Conservation (phyloP, 2,797 vertebrate genomes). For the Alfaro cultratus region DNA sequence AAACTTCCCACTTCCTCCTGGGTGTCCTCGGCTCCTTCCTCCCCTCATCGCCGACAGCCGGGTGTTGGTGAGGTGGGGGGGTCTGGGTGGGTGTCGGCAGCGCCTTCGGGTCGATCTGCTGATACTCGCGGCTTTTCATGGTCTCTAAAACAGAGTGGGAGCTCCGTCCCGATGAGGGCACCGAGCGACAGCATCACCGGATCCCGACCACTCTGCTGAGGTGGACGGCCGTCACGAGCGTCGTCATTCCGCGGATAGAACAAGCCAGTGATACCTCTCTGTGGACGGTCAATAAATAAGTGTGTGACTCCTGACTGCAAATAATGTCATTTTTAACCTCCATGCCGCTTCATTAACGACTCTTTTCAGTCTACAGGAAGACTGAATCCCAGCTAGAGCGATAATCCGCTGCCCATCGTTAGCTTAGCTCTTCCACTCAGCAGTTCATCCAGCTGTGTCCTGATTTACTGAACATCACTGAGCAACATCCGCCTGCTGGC, state of each 20-base stretch:
- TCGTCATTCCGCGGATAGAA: constrained; percentile 27
- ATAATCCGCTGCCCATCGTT: background rate
- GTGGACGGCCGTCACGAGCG: constrained; percentile 16
- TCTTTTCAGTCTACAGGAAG: background rate
- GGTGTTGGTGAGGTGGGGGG: constrained; percentile 56
- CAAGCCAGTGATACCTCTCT: background rate
- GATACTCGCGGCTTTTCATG: constrained; percentile 95
- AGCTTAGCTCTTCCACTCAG: background rate
- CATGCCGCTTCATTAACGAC: constrained; percentile 11
- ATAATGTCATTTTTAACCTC: background rate
- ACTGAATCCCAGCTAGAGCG: background rate
- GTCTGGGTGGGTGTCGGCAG: constrained; percentile 62
- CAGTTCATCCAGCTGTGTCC: background rate
- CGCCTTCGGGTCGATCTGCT: constrained; percentile 89
- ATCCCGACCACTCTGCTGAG: background rate
- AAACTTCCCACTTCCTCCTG: constrained; percentile 90
- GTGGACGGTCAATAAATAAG: background rate
- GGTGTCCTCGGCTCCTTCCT: constrained; percentile 50
- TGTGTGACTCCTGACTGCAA: background rate
- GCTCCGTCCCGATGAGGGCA: constrained; percentile 41
- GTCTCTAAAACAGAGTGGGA: constrained; percentile 1
- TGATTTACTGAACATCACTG: background rate
- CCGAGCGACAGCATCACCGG: constrained; percentile 50
- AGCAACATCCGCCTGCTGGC: constrained; percentile 31
- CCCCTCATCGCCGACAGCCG: constrained; percentile 49